phyloP scores from a whole-genome alignment of 2,113 vertebrate genomes.

The Microcebus tavaratra region DNA sequence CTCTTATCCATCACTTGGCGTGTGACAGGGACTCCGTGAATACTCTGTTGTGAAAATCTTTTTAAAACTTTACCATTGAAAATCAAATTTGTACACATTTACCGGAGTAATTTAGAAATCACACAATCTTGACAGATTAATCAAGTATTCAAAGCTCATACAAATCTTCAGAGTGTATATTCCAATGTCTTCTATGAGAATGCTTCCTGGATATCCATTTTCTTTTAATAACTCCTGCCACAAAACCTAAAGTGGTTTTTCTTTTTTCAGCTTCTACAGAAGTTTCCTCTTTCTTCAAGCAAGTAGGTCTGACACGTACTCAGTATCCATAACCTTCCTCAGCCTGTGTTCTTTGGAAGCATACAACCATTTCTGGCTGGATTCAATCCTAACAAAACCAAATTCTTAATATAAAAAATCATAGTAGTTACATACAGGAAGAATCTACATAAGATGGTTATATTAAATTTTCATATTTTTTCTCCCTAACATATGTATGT shows the following conservation, averaged over 20 bases:
- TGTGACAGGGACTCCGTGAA: background rate
- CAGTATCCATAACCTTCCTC: background rate
- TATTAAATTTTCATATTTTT: background rate
- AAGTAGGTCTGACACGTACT: background rate
- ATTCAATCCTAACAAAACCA: slow-evolving; percentile 54
- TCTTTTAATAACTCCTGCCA: background rate
- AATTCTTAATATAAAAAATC: slow-evolving; percentile 47
- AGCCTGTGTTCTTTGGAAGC: slow-evolving; percentile 45
- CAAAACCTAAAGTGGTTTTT: background rate
- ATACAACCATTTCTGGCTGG: slow-evolving; percentile 48
- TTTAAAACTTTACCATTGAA: too few species aligned
- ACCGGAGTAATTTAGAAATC: background rate
- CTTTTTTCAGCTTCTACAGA: slow-evolving; percentile 15
- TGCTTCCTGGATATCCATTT: background rate
- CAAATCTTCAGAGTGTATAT: background rate
- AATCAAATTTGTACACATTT: background rate
- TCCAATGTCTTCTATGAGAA: background rate
- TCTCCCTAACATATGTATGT: background rate
- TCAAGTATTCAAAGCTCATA: background rate
- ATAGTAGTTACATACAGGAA: background rate
- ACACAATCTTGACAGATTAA: background rate
- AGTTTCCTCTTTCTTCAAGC: slow-evolving; percentile 32
- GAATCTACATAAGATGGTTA: background rate
- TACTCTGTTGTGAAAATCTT: background rate
- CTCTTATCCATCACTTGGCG: background rate